A percentile compares a stretch with the other conserved stretches of the same genome.
These are phyloP conservation scores for Dunckerocampus dactyliophorus DNA, from an alignment of 2,113 vertebrate species.

Conservation along the genomic window DNA sequence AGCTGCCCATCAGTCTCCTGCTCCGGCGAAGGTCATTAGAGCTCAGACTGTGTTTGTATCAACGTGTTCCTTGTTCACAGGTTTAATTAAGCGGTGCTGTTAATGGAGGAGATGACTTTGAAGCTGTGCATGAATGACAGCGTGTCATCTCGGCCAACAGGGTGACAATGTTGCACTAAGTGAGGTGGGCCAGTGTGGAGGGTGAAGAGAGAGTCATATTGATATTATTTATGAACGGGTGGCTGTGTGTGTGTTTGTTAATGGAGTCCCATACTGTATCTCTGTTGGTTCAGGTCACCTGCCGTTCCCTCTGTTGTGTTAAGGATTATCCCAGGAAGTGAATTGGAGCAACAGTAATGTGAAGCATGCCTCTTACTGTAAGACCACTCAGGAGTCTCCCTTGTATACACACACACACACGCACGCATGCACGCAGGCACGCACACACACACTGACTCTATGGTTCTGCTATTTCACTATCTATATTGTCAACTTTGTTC, in stretches of 20 bases:
- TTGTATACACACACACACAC: slow-evolving; percentile 38
- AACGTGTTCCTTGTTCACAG: slow-evolving; percentile 68
- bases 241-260: slow-evolving; percentile 48
- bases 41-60: slow-evolving; percentile 59
- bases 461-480: not conserved
- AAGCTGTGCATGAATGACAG: slow-evolving; percentile 51
- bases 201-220: slow-evolving; percentile 60
- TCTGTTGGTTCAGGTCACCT: slow-evolving; percentile 62
- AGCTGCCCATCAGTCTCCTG: slow-evolving; percentile 70
- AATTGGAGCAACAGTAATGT: slow-evolving; percentile 69
- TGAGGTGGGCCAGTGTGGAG: slow-evolving; percentile 30
- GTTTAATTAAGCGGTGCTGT: slow-evolving; percentile 69
- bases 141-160: slow-evolving; percentile 37
- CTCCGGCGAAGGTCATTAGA: slow-evolving; percentile 54
- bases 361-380: slow-evolving; percentile 58
- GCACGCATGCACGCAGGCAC: too few relatives aligned
- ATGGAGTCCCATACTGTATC: slow-evolving; percentile 58
- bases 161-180: slow-evolving; percentile 50
- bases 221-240: slow-evolving; percentile 65
- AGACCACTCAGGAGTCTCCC: slow-evolving; percentile 19
- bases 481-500: not conserved
- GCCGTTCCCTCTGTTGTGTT: slow-evolving; percentile 63
- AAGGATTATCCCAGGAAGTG: slow-evolving; percentile 75
- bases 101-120: slow-evolving; percentile 74
- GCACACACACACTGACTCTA: too few relatives aligned